phyloP scores from a whole-genome alignment of 1,140 invertebrate genomes.

The Macrostomum lignano region DNA sequence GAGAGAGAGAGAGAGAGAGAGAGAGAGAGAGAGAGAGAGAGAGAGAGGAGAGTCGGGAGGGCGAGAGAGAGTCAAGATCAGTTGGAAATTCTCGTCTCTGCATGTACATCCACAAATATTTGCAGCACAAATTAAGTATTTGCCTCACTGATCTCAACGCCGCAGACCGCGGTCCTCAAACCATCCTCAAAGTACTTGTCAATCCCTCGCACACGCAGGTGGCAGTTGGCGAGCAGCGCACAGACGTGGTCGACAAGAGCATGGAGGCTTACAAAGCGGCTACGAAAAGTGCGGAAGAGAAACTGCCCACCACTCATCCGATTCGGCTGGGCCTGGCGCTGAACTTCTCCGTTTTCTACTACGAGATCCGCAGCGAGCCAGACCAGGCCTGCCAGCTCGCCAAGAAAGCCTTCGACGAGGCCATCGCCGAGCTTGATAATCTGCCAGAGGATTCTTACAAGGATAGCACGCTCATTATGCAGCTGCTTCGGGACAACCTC shows the following conservation, averaged over 20 bases:
- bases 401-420: constrained; percentile 94
- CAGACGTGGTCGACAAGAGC: constrained; percentile 74
- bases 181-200: too few species aligned
- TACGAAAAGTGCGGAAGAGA: constrained; percentile 76
- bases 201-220: too few species aligned
- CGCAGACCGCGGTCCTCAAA: too few species aligned
- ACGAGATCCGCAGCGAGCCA: constrained; percentile 84
- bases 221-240: constrained; percentile 64
- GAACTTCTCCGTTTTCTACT: constrained; percentile 88
- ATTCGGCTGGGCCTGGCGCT: constrained; percentile 52
- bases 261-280: constrained; percentile 83
- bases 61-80: too few species aligned
- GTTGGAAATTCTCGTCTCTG: too few species aligned
- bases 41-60: too few species aligned
- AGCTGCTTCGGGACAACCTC: constrained; percentile 89
- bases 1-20: too few species aligned
- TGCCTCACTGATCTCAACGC: too few species aligned
- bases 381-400: constrained; percentile 75
- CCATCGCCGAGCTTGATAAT: constrained; percentile 18
- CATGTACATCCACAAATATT: too few species aligned
- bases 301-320: constrained; percentile 74
- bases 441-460: constrained; percentile 65
- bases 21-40: too few species aligned
- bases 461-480: constrained; percentile 93
- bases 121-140: too few species aligned